A percentile compares a stretch with the other conserved stretches of the same genome.
Evolutionary conservation across 2,113 vertebrate species (phyloP).

Genomic region (Sorex araneus): DNA sequence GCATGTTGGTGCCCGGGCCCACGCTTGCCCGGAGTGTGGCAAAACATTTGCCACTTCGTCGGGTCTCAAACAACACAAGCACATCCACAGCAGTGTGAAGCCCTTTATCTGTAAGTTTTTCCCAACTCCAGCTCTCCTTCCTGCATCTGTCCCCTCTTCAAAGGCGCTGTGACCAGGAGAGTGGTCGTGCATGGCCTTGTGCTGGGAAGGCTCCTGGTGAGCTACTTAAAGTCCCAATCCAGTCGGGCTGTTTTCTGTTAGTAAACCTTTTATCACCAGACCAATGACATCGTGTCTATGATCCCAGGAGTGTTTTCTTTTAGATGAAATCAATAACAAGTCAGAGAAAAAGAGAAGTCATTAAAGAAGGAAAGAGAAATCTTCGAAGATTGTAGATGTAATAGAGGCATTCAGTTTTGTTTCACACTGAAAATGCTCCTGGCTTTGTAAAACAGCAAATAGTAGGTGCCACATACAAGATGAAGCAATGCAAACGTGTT

Average conservation of each 20-base stretch:
- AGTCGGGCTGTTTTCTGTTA: slow-evolving; percentile 61
- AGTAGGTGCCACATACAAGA: slow-evolving; percentile 31
- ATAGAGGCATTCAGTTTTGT: slow-evolving; percentile 58
- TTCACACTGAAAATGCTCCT: slow-evolving; percentile 54
- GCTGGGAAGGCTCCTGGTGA: not conserved
- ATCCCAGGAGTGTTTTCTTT: slow-evolving; percentile 71
- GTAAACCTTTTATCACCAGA: slow-evolving; percentile 74
- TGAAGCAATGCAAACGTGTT: slow-evolving; percentile 69
- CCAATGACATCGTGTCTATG: slow-evolving; percentile 57
- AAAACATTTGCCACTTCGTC: slow-evolving; percentile 99
- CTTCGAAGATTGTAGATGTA: slow-evolving; percentile 33
- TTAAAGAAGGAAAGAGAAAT: slow-evolving; percentile 66
- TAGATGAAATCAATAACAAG: slow-evolving; percentile 71
- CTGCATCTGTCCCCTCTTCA: slow-evolving; percentile 73
- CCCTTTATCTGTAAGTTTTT: slow-evolving; percentile 99
- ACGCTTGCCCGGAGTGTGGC: slow-evolving; percentile 99
- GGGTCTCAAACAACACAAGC: slow-evolving; percentile 99
- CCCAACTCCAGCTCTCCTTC: slow-evolving; percentile 78
- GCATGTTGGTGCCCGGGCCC: slow-evolving; percentile 98
- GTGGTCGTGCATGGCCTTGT: not conserved
- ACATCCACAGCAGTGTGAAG: slow-evolving; percentile 99
- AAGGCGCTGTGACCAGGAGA: slow-evolving; percentile 54
- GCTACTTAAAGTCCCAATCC: slow-evolving; percentile 9
- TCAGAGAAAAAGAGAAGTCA: slow-evolving; percentile 51
- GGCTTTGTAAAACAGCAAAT: slow-evolving; percentile 73